These are phyloP conservation scores for Callipepla californica DNA, from an alignment of 2,113 vertebrate genomes.

Conservation along the genomic window DNA sequence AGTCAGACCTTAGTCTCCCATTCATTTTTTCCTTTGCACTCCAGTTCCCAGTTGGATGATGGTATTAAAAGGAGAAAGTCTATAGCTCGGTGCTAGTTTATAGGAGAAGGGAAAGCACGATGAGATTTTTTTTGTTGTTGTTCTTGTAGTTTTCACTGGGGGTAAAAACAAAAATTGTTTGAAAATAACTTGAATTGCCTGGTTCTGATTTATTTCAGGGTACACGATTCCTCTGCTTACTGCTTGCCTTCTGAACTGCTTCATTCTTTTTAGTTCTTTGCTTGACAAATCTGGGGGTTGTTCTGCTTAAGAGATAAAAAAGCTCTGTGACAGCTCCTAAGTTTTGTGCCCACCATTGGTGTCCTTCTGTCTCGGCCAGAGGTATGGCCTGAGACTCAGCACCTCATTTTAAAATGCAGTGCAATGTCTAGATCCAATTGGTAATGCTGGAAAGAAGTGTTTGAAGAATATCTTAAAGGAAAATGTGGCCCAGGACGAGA, in stretches of 20 bases:
- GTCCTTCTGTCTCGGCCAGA: background rate
- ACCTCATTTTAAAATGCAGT: background rate
- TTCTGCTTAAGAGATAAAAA: background rate
- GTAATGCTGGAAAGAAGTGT: background rate
- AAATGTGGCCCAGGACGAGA: background rate
- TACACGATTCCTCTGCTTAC: background rate
- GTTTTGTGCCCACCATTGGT: background rate
- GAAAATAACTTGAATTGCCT: background rate
- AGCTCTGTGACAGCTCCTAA: background rate
- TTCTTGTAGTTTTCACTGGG: background rate
- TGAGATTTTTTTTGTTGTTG: background rate
- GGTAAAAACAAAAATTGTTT: background rate
- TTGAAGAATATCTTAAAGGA: background rate
- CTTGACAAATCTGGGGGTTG: background rate
- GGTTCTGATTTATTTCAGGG: background rate
- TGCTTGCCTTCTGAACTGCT: background rate
- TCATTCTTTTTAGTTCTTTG: background rate
- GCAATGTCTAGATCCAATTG: background rate
- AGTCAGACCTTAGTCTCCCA: background rate
- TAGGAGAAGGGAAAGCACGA: background rate
- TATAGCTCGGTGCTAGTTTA: background rate
- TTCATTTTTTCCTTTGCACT: background rate
- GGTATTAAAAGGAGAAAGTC: background rate
- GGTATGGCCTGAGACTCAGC: background rate
- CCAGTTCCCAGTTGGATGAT: background rate